phyloP scores from a whole-genome alignment of 2,113 vertebrate species.

The Archilochus colubris region DNA sequence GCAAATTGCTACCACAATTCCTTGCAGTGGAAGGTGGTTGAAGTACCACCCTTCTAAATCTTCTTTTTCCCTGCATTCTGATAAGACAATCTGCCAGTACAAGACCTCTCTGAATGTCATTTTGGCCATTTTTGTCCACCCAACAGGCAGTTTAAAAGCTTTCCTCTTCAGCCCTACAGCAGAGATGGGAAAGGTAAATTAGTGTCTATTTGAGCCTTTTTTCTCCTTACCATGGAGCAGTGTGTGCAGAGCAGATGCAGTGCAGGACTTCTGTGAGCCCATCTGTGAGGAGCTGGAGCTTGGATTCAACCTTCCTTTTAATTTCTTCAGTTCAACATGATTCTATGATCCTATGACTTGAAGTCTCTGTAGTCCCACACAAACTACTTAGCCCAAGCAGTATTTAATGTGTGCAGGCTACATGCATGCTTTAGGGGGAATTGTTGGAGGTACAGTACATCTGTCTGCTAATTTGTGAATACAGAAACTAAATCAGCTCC shows the following conservation, averaged over 20 bases:
- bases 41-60: background rate
- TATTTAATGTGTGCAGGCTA: background rate
- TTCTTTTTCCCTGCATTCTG: background rate
- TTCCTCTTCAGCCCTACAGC: background rate
- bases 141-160: background rate
- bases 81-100: background rate
- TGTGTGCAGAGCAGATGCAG: background rate
- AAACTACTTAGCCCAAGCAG: background rate
- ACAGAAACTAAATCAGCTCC: background rate
- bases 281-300: background rate
- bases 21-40: background rate
- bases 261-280: background rate
- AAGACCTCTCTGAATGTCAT: background rate
- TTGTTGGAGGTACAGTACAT: background rate
- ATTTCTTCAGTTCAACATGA: accelerated
- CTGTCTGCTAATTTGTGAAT: background rate
- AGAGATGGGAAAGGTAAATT: background rate
- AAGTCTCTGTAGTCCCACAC: background rate
- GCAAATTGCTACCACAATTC: background rate
- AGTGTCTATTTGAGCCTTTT: background rate
- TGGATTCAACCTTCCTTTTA: background rate
- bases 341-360: background rate
- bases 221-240: background rate
- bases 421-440: accelerated
- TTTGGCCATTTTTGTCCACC: background rate